Evolutionary conservation across 1,140 invertebrate genomes (phyloP), one percentile per base, ranked within the genome.

Genomic region (Eriosoma lanigerum): DNA sequence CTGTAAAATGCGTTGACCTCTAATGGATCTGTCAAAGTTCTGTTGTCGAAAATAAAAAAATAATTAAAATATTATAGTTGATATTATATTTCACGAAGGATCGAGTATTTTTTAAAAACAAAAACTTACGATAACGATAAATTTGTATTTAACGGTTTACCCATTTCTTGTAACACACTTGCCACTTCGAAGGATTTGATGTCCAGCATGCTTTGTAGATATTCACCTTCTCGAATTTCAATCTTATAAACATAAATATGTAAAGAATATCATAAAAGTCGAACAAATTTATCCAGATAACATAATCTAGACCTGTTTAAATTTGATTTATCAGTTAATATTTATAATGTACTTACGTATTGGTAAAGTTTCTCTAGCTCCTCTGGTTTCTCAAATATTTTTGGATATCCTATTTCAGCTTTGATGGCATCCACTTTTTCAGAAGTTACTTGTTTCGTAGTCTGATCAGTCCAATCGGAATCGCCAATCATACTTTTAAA

Each of bases 401-500:
- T 88, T 0, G 93, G 93, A 84, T 92, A 93, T 0, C 92, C 93
- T 81, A 95, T 91, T 64, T 92, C 90, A 50, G 89, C 90, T 29
- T 89, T 89, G 89, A 94, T 94, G 82, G 90, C 88, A 24, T 88
- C 88, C 1, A 90, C 91, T 85, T 95, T 95, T 82, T 90, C 88
- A 29, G 93, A 87, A 1, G 92, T 93, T 1, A 88, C 89, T 17
- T 86, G 50, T 87, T 92, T 93, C 0, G 95, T 96, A 64, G 87
- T 84, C 10, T 87, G 85, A 84, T 97, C 95, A 92, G 97, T 94
- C 96, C 95, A 98, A 58, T 89, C 88, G 0, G 91, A 88, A 78
- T 87, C 86, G 1, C 88, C 85, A 0, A 97, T 89, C 17, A 94
- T 85, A 26, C 91, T 88, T n/a, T 92, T 88, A 83, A 97, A 94